Conservation (phyloP, 2,797 vertebrate genomes). For the Echiichthys vipera region DNA sequence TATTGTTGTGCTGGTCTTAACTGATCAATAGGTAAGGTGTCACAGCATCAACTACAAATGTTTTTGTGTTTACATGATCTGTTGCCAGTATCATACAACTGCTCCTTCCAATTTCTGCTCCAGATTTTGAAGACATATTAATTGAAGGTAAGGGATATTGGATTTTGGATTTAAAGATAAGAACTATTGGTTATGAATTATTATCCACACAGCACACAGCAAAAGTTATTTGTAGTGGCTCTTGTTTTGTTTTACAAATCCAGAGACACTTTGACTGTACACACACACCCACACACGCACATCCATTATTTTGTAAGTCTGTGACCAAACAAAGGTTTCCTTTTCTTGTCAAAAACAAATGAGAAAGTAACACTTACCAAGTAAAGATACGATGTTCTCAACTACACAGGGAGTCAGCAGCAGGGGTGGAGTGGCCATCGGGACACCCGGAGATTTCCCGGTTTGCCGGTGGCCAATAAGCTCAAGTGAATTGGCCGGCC, state of each 20-base stretch:
- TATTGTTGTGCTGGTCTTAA: not conserved
- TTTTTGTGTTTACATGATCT: not conserved
- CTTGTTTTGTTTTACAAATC: conserved; percentile 1
- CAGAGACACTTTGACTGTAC: not conserved
- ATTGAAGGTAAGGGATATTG: not conserved
- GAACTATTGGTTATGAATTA: not conserved
- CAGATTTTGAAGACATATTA: not conserved
- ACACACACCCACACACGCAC: too few relatives aligned
- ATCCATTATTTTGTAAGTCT: not conserved
- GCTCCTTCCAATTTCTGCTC: not conserved
- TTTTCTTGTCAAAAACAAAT: not conserved
- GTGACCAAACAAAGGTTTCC: not conserved
- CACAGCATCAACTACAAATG: not conserved
- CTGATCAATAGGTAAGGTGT: not conserved
- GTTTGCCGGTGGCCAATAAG: too few relatives aligned
- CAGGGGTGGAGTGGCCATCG: too few relatives aligned
- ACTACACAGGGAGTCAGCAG: not conserved
- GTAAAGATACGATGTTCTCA: not conserved
- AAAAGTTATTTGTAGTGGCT: not conserved
- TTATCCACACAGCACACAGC: not conserved
- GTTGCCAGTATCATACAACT: not conserved
- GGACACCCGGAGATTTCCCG: too few relatives aligned
- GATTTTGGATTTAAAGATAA: conserved; percentile 17
- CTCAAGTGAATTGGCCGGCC: too few relatives aligned
- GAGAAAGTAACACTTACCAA: not conserved